Percentiles rank a stretch among this genome's conserved stretches.
phyloP scores from a whole-genome alignment of 1,140 invertebrate genomes.

The Listronotus bonariensis region DNA sequence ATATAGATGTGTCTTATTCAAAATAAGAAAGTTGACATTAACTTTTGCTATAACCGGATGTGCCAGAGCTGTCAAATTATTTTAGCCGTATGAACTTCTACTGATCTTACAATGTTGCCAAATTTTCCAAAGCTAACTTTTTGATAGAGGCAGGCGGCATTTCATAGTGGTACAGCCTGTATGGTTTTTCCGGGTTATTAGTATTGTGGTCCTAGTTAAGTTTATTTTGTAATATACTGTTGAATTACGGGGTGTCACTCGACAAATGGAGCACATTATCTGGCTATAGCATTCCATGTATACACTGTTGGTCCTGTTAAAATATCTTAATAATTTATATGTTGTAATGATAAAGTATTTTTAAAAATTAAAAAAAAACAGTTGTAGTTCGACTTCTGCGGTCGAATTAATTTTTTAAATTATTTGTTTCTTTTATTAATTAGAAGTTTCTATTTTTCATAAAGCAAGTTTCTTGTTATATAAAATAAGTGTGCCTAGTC shows the following conservation, averaged over 20 bases:
- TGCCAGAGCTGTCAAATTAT: too few relatives aligned
- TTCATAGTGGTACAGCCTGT: too few relatives aligned
- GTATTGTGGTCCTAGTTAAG: conserved; percentile 22
- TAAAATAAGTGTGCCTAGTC: conserved; percentile 58
- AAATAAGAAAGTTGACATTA: too few relatives aligned
- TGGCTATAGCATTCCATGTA: conserved; percentile 56
- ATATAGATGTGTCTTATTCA: too few relatives aligned
- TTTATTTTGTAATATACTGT: conserved; percentile 55
- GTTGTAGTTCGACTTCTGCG: conserved; percentile 39
- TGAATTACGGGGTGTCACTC: conserved; percentile 50
- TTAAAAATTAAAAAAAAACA: conserved; percentile 54
- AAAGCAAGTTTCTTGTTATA: conserved; percentile 58
- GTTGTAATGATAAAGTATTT: conserved; percentile 55
- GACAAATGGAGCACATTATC: conserved; percentile 57
- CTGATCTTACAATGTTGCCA: too few relatives aligned
- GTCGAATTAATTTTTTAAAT: conserved; percentile 46
- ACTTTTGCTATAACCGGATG: too few relatives aligned
- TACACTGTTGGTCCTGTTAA: conserved; percentile 58
- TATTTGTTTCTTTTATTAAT: conserved; percentile 53
- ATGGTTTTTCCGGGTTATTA: conserved; percentile 32
- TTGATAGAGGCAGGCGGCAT: too few relatives aligned
- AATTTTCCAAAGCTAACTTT: too few relatives aligned
- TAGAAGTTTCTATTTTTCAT: conserved; percentile 58
- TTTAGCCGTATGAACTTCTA: too few relatives aligned
- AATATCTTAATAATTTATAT: conserved; percentile 56